Evolutionary conservation across 2,888 invertebrate genomes (phyloP).

Genomic region (Polydrusus cervinus): DNA sequence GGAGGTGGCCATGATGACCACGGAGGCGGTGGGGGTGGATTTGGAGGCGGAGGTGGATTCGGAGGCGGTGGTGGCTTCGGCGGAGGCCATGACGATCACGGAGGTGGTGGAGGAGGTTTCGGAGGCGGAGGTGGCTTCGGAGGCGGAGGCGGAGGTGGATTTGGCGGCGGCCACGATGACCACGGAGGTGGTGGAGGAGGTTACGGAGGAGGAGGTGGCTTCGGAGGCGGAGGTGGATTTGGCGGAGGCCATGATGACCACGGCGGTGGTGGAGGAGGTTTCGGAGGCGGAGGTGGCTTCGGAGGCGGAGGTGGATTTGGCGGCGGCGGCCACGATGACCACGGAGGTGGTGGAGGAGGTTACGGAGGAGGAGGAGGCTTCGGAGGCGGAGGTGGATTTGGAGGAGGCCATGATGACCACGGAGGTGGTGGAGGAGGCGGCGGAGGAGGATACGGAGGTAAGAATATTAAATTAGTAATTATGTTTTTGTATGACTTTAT

Average conservation of each 20-base stretch:
- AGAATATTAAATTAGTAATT: too few species aligned
- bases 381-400: slow-evolving; percentile 49
- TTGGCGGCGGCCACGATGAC: slow-evolving; percentile 36
- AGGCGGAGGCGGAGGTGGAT: slow-evolving; percentile 43
- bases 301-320: slow-evolving; percentile 21
- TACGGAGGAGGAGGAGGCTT: slow-evolving; percentile 43
- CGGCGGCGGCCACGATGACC: too few species aligned
- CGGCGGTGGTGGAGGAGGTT: slow-evolving; percentile 49
- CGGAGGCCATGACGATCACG: slow-evolving; percentile 44
- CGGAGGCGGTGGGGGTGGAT: slow-evolving; percentile 30
- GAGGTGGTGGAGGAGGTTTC: slow-evolving; percentile 50
- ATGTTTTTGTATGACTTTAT: too few species aligned
- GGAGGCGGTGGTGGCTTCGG: slow-evolving; percentile 43
- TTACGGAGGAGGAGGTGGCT: slow-evolving; percentile 35
- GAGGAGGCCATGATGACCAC: slow-evolving; percentile 35
- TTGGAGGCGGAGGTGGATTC: background rate
- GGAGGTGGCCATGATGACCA: slow-evolving; percentile 38
- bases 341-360: slow-evolving; percentile 31
- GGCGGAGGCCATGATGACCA: slow-evolving; percentile 34
- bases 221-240: slow-evolving; percentile 44
- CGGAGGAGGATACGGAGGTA: slow-evolving; percentile 44
- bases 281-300: background rate
- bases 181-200: slow-evolving; percentile 44
- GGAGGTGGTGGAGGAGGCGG: slow-evolving; percentile 38
- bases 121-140: slow-evolving; percentile 39